Conservation (phyloP, 2,888 invertebrate genomes). For the Tanypteryx hageni region DNA sequence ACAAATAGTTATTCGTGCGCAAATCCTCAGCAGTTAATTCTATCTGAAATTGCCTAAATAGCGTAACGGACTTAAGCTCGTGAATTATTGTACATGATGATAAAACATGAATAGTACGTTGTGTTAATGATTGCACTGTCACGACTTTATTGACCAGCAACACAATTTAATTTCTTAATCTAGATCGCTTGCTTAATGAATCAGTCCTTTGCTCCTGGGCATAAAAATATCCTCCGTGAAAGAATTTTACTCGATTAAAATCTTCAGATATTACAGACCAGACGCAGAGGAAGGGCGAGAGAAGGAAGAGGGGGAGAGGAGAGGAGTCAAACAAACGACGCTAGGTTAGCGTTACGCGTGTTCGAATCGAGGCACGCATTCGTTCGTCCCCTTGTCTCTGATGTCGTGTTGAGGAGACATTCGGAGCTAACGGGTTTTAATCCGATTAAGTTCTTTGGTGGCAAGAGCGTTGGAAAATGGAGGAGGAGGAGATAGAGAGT, state of each 20-base stretch:
- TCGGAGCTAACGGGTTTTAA: conserved; percentile 53
- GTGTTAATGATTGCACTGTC: too few relatives aligned
- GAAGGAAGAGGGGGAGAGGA: background rate
- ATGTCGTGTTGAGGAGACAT: conserved; percentile 51
- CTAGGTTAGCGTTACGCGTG: conserved; percentile 12
- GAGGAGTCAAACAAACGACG: conserved; percentile 7
- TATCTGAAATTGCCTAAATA: too few relatives aligned
- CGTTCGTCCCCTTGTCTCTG: background rate
- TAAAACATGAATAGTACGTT: too few relatives aligned
- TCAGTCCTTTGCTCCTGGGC: too few relatives aligned
- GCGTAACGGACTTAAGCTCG: too few relatives aligned
- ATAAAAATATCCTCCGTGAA: background rate
- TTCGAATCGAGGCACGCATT: background rate
- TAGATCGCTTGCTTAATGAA: too few relatives aligned
- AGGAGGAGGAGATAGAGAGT: background rate
- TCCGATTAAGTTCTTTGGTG: conserved; percentile 48
- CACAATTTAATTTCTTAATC: too few relatives aligned
- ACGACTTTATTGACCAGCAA: too few relatives aligned
- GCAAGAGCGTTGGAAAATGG: background rate
- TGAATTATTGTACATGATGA: too few relatives aligned
- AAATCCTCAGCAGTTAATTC: too few relatives aligned
- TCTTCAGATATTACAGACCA: background rate
- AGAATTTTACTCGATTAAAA: background rate
- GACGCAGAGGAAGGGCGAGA: background rate
- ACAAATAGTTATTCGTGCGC: too few relatives aligned